A percentile compares a stretch with the other conserved stretches of the same genome.
These are phyloP conservation scores for Sciurus vulgaris DNA, from an alignment of 2,797 vertebrate genomes.

Conservation along the genomic window DNA sequence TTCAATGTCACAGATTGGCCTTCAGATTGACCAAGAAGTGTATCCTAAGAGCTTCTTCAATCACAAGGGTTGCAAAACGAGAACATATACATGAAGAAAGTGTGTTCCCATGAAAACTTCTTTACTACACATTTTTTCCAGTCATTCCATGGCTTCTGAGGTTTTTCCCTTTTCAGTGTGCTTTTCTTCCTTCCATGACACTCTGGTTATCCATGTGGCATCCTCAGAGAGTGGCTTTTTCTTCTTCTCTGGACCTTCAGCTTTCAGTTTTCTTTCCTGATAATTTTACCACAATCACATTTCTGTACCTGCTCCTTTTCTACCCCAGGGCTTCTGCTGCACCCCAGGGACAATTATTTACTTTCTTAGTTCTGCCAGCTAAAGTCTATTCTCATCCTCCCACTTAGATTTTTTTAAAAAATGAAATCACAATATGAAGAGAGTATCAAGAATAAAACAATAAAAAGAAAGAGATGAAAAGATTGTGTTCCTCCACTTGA, in stretches of 20 bases:
- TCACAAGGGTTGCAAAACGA: constrained; percentile 25
- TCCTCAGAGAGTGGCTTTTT: neutral
- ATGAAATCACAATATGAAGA: constrained; percentile 50
- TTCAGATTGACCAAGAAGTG: neutral
- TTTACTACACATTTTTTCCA: neutral
- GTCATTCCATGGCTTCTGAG: neutral
- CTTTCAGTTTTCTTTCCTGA: constrained; percentile 18
- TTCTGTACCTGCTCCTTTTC: neutral
- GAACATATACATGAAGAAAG: neutral
- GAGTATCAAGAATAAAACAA: neutral
- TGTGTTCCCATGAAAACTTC: neutral
- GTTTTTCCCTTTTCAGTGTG: rapidly evolving
- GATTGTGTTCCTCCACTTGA: constrained; percentile 2
- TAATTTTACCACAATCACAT: neutral
- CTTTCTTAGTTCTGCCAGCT: constrained; percentile 37
- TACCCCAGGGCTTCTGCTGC: neutral
- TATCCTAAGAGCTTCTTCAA: neutral
- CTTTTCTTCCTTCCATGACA: neutral
- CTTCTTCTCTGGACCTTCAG: neutral
- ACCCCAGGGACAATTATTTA: constrained; percentile 2
- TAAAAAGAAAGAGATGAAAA: neutral
- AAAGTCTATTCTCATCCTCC: constrained; percentile 11
- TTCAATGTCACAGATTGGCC: neutral
- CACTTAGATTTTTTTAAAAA: constrained; percentile 47
- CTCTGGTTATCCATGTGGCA: neutral